Conservation (phyloP, 2,888 invertebrate genomes). For the Papilio gigon region DNA sequence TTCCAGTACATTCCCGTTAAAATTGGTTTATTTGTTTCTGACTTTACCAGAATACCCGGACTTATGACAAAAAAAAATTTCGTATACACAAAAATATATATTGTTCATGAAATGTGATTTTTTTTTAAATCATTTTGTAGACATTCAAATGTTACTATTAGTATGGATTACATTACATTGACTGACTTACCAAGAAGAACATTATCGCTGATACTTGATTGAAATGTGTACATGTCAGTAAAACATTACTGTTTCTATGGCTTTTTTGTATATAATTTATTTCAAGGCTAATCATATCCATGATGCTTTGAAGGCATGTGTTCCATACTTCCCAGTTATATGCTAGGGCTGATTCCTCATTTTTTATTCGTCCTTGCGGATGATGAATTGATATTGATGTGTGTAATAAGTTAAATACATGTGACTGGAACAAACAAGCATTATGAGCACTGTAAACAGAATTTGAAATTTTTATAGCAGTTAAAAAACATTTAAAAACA, state of each 20-base stretch:
- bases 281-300: slow-evolving; percentile 70
- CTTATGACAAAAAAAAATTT: too few species aligned
- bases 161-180: too few species aligned
- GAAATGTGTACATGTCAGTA: slow-evolving; percentile 57
- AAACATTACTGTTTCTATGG: slow-evolving; percentile 55
- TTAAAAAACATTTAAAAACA: too few species aligned
- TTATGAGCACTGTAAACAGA: too few species aligned
- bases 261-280: slow-evolving; percentile 60
- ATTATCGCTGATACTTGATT: slow-evolving; percentile 64
- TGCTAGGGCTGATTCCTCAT: slow-evolving; percentile 63
- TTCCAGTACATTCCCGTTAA: too few species aligned
- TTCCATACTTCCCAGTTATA: slow-evolving; percentile 69
- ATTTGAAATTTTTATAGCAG: too few species aligned
- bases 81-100: too few species aligned
- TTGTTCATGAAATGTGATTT: too few species aligned
- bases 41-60: too few species aligned
- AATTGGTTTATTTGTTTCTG: too few species aligned
- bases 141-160: too few species aligned
- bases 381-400: slow-evolving; percentile 68
- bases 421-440: slow-evolving; percentile 55
- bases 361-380: slow-evolving; percentile 60
- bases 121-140: too few species aligned
- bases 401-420: slow-evolving; percentile 65
- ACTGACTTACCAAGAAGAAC: slow-evolving; percentile 70
- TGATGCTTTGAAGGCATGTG: slow-evolving; percentile 63